Percentiles rank a stretch among this genome's conserved stretches.
Evolutionary conservation across 2,888 invertebrate genomes (phyloP).

Genomic region (Deroplatys truncata): DNA sequence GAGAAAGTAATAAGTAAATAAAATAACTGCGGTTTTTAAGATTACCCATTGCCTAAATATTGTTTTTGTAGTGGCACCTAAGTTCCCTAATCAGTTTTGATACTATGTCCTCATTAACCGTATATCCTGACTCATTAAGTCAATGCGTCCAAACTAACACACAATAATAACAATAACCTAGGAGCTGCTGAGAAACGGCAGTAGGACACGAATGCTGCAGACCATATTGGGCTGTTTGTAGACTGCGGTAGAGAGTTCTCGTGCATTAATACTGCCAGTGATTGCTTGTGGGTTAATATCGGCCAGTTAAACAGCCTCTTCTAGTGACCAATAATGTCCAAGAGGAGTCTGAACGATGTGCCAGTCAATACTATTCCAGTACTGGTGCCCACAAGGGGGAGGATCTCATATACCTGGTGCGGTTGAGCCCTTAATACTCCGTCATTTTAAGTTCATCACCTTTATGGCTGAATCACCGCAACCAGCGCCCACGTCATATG

Average conservation of each 20-base stretch:
- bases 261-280: background rate
- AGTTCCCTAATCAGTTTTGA: too few species aligned
- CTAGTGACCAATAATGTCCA: background rate
- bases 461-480: background rate
- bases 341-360: background rate
- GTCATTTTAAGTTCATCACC: background rate
- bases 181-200: too few species aligned
- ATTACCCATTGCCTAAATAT: too few species aligned
- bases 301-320: background rate
- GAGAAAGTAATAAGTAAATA: too few species aligned
- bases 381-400: background rate
- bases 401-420: background rate
- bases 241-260: too few species aligned
- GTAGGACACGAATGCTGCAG: too few species aligned
- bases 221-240: background rate
- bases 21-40: too few species aligned
- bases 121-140: too few species aligned
- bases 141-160: too few species aligned
- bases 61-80: too few species aligned
- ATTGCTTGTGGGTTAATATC: background rate
- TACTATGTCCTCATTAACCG: too few species aligned
- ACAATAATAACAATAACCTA: too few species aligned
- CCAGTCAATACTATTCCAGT: background rate
- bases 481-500: background rate
- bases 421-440: background rate